Conservation (phyloP, 2,797 vertebrate genomes). For the Vireo griseus region DNA sequence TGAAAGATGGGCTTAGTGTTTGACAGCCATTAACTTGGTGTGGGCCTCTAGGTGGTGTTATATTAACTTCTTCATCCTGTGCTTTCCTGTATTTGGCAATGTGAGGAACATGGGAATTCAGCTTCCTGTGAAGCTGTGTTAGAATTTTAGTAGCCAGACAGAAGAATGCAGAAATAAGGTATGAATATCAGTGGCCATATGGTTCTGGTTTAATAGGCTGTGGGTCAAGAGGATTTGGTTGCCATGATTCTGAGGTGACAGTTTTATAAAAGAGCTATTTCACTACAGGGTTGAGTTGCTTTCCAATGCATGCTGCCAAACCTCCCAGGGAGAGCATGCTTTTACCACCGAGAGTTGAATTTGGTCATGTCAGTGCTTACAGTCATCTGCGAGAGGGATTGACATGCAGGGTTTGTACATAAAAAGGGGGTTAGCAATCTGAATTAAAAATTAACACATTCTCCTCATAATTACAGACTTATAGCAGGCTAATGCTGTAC, state of each 20-base stretch:
- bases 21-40: slow-evolving; percentile 17
- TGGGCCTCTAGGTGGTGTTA: not conserved
- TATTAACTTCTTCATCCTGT: not conserved
- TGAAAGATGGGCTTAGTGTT: slow-evolving; percentile 47
- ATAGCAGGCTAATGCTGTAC: not conserved
- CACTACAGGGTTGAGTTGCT: not conserved
- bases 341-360: not conserved
- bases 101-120: not conserved
- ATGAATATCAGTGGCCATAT: not conserved
- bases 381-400: not conserved
- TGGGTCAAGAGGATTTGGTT: not conserved
- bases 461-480: slow-evolving; percentile 26
- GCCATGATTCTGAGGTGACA: not conserved
- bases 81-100: not conserved
- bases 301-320: rapidly evolving
- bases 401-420: not conserved
- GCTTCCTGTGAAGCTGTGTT: not conserved
- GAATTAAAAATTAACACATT: slow-evolving; percentile 47
- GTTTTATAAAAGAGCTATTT: not conserved
- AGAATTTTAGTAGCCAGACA: not conserved
- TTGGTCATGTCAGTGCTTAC: not conserved
- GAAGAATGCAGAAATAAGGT: not conserved
- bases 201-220: not conserved
- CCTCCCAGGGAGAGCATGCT: not conserved
- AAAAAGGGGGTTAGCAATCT: not conserved